Base-by-base conservation (phyloP, 2,113 vertebrate species). In the Brevimyrus niger region DNA sequence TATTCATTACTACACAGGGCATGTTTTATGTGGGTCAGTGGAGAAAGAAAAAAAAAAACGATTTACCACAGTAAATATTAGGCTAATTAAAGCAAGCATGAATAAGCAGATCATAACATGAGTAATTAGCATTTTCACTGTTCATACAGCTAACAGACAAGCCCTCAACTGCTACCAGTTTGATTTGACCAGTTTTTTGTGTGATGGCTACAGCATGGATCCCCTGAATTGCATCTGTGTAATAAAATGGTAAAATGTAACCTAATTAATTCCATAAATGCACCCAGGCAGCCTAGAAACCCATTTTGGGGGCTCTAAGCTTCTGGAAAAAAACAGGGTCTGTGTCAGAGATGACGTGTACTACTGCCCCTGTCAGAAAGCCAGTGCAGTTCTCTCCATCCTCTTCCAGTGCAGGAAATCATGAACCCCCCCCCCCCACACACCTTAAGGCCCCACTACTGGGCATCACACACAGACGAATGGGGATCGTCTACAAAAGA, bases 381-480 rank as follows among this genome's bases (percentile, higher is more conserved):
- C 10, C n/a, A 76, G n/a, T 8, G 23, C 10, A 23, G 53, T 50
- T 17, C 58, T 35, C 90, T 86, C 46, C 65, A n/a, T 19, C 42
- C 47, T 9, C 46, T 0, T 86, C 46, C 31, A 8, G n/a, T 51
- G 91, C 92, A 90, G 19, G 2, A 50, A 4, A 92, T 89, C 92
- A 83, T 91, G 88, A 93, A 92, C 42, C 92, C 84, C 55, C 61
- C 83, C 48, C 65, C 47, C 87, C n/a, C n/a, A n/a, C n/a, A n/a
- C n/a, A 88, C 65, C 69, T 87, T 82, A 35, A 89, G 89, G 82
- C 89, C 91, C 92, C 91, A 90, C 92, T 93, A 89, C 80, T 89
- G 87, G 83, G 89, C 87, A 86, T 51, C 50, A 44, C 58, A 87
- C 19, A 17, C 47, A 13, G 55, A 73, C 2, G 17, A 6, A 44